Evolutionary conservation across 2,797 vertebrate genomes (phyloP), one percentile per base, ranked within the genome.

Genomic region (Leucoraja ocellata): DNA sequence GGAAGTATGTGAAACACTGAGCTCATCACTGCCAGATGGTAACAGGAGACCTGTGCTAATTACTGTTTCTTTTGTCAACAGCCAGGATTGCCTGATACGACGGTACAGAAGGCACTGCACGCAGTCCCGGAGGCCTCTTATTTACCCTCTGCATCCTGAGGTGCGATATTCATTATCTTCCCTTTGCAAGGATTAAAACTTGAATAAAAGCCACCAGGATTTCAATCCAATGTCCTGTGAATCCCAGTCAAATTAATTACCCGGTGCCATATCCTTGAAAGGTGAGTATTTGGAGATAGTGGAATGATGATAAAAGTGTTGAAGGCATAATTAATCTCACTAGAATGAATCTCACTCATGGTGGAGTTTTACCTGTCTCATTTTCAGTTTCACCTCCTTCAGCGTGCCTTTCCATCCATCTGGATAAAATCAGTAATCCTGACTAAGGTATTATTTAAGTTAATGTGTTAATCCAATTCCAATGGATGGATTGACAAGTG

Each of bases 11-110:
- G 84, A 68, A 65, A 88, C 84, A 88, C 63, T 88, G 32, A 88
- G 84, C 84, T 88, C 84, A 68, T 88, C 84, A 68, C 63, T 68
- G 84, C 61, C 61, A 88, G 84, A 88, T 88, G 84, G 63, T 88
- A 88, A 18, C 63, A 68, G 32, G 84, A 88, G 84, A 88, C 6
- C 46, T 36, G 13, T 36, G n/a, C 84, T 88, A 88, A 88, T 88
- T 88, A 88, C n/a, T n/a, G 36, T 32, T 88, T 88, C 84, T 68
- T 68, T 88, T 88, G 84, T 88, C n/a, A 88, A 36, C 84, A 68
- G 84, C 63, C 84, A 88, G n/a, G 16, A 88, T 18, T 88, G 63
- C 36, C n/a, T 88, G 84, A 32, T 88, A 32, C 18, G 58, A 36
- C 4, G 65, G 61, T 88, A 16, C 16, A 88, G 84, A 0, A 68